Evolutionary conservation across 2,797 vertebrate species (phyloP).

Genomic region (Galaxias olidus): DNA sequence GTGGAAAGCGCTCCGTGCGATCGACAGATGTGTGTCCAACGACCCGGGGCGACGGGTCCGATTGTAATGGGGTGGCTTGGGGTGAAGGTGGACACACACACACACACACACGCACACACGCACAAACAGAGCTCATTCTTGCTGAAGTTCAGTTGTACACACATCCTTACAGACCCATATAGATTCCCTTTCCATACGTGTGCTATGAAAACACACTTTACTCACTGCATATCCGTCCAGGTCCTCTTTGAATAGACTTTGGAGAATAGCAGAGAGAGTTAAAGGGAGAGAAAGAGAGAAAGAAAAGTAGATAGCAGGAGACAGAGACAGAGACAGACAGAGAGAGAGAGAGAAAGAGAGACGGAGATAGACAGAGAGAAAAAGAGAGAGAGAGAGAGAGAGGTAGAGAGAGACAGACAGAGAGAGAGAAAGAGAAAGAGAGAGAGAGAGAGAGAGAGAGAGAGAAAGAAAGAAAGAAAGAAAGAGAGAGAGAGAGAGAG

Average conservation of each 20-base stretch:
- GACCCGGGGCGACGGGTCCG: conserved; percentile 16
- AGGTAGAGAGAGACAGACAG: neutral
- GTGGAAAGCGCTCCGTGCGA: conserved; percentile 20
- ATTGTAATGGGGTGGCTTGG: conserved; percentile 27
- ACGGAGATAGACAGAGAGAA: neutral
- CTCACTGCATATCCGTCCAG: too few species aligned
- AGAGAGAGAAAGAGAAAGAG: neutral
- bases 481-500: conserved; percentile 58
- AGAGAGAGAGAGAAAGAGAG: too few species aligned
- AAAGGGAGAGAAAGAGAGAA: neutral
- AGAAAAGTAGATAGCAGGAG: neutral
- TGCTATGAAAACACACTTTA: too few species aligned
- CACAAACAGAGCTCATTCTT: neutral
- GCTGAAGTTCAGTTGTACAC: too few species aligned
- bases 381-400: neutral
- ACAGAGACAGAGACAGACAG: neutral
- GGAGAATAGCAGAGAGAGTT: too few species aligned
- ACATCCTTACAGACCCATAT: too few species aligned
- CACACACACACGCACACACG: neutral
- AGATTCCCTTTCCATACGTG: too few species aligned
- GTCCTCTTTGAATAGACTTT: too few species aligned
- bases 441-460: neutral
- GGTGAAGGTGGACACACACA: conserved; percentile 23
- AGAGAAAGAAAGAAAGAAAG: neutral
- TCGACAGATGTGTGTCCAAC: conserved; percentile 18